phyloP scores from a whole-genome alignment of 2,888 invertebrate genomes.

The Tetheella fluctuosa region DNA sequence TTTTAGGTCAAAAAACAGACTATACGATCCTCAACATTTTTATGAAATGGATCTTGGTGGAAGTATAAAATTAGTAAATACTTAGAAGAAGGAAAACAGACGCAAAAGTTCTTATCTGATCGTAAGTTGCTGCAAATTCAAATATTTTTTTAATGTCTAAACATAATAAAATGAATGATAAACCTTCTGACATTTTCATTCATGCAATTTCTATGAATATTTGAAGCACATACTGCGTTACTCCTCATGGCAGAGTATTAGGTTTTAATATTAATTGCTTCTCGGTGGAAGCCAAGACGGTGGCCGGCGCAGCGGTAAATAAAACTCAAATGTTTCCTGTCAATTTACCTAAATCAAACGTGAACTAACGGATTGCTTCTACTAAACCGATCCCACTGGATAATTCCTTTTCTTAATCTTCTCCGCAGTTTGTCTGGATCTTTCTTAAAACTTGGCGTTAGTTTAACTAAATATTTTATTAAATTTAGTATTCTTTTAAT shows the following conservation, averaged over 20 bases:
- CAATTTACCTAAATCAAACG: conserved; percentile 51
- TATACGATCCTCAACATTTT: no score
- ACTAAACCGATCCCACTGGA: not conserved
- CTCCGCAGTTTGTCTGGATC: not conserved
- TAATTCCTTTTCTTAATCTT: not conserved
- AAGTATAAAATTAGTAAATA: no score
- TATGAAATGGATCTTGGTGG: no score
- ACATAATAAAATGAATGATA: no score
- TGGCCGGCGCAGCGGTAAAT: conserved; percentile 29
- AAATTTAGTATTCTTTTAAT: no score
- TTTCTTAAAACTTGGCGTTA: not conserved
- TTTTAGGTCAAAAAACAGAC: no score
- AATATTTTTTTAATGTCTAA: no score
- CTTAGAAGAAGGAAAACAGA: no score
- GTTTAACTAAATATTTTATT: not conserved
- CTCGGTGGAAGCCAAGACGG: conserved; percentile 40
- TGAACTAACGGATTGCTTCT: conserved; percentile 32
- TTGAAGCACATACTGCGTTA: conserved; percentile 26
- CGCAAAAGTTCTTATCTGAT: no score
- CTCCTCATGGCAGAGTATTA: conserved; percentile 20
- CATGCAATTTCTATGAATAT: no score
- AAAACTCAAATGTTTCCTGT: conserved; percentile 42
- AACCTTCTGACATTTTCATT: no score
- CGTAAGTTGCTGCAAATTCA: no score
- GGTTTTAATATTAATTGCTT: conserved; percentile 57